Percentiles rank a stretch among this genome's conserved stretches.
Conservation (phyloP, 2,888 invertebrate species). For the Lutraria lutraria region DNA sequence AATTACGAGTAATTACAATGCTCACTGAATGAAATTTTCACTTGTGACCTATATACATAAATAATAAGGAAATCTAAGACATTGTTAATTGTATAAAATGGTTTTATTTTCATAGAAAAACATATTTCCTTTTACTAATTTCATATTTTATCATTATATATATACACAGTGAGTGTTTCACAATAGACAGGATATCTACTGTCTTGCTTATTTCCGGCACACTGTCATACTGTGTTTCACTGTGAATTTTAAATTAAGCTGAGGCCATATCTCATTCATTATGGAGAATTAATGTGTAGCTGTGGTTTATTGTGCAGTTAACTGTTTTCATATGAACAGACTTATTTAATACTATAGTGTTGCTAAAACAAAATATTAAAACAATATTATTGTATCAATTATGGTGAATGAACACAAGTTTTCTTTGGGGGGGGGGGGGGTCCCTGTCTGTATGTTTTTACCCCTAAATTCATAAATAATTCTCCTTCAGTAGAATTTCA, state of each 20-base stretch:
- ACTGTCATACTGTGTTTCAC: conserved; percentile 16
- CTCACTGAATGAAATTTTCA: background rate
- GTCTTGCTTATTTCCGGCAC: conserved; percentile 37
- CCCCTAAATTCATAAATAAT: no score
- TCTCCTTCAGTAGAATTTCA: no score
- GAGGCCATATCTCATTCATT: background rate
- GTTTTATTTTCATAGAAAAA: background rate
- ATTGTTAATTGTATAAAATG: background rate
- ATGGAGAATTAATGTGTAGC: background rate
- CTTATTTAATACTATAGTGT: no score
- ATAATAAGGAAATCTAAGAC: conserved; percentile 3
- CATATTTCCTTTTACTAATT: conserved; percentile 6
- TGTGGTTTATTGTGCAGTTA: background rate
- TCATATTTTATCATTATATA: background rate
- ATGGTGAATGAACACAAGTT: no score
- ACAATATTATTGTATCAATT: no score
- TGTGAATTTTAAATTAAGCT: conserved; percentile 27
- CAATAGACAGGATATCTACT: conserved; percentile 29
- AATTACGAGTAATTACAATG: background rate
- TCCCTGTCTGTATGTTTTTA: no score
- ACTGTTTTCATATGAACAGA: background rate
- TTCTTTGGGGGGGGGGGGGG: no score
- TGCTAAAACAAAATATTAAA: no score
- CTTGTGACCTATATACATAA: background rate
- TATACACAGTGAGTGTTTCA: background rate